A percentile compares a stretch with the other conserved stretches of the same genome.
Conservation (phyloP, 2,888 invertebrate genomes). For the Troglohyphantes excavatus region DNA sequence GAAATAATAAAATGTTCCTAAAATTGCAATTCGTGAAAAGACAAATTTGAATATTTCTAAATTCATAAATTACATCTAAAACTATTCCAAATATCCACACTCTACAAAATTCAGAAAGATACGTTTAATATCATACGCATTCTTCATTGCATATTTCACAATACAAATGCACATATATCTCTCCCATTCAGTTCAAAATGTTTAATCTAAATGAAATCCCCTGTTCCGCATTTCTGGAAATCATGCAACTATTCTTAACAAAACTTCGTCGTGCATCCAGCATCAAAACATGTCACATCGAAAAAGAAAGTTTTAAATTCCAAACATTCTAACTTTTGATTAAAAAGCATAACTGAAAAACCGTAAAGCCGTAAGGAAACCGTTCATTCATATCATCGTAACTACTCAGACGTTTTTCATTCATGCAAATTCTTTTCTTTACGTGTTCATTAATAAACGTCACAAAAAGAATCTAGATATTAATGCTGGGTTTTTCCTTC, state of each 20-base stretch:
- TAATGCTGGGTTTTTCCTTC: not conserved
- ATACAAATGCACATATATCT: not conserved
- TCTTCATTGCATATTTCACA: not conserved
- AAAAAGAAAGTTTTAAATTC: not conserved
- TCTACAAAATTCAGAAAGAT: not conserved
- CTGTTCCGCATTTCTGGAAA: not conserved
- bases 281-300: not conserved
- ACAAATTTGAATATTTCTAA: not conserved
- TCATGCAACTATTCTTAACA: not conserved
- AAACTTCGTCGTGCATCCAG: not conserved
- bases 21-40: too few relatives aligned
- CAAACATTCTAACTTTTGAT: slow-evolving; percentile 3
- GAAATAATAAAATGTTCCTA: too few relatives aligned
- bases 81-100: not conserved
- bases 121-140: not conserved
- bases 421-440: slow-evolving; percentile 26
- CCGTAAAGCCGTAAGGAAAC: not conserved
- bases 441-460: not conserved
- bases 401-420: slow-evolving; percentile 3
- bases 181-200: not conserved
- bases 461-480: not conserved
- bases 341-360: not conserved
- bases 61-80: not conserved
- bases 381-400: not conserved
- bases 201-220: slow-evolving; percentile 1